Evolutionary conservation across 2,797 vertebrate species (phyloP).

Genomic region (Chlorospingus semifuscus): DNA sequence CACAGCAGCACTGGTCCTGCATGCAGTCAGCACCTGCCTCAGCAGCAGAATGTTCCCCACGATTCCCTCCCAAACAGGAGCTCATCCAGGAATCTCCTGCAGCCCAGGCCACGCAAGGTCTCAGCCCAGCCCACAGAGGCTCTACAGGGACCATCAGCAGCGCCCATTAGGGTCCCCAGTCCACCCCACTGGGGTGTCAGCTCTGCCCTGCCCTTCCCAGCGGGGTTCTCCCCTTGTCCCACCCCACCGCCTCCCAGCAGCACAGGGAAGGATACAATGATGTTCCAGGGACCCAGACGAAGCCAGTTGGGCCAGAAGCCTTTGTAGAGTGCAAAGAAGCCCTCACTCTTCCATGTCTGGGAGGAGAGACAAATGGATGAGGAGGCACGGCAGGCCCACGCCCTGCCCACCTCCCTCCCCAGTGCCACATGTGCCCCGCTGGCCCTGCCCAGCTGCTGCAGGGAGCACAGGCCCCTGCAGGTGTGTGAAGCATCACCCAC

Average conservation of each 20-base stretch:
- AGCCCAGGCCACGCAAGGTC: neutral
- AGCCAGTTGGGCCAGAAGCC: constrained; percentile 99
- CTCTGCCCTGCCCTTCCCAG: neutral
- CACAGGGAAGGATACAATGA: constrained; percentile 92
- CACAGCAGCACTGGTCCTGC: neutral
- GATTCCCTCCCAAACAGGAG: neutral
- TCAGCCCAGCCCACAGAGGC: neutral
- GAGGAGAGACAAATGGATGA: neutral
- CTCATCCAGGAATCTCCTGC: neutral
- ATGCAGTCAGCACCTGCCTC: neutral
- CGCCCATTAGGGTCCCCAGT: neutral
- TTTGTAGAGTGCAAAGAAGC: constrained; percentile 96
- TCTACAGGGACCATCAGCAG: neutral
- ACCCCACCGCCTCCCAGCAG: neutral
- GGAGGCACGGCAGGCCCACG: fast-evolving
- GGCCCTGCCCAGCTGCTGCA: neutral
- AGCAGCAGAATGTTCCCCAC: neutral
- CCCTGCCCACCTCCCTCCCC: neutral
- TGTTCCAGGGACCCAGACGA: constrained; percentile 96
- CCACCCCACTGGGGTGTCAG: fast-evolving
- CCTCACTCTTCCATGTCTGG: constrained; percentile 93
- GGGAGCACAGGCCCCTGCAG: neutral
- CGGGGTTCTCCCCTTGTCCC: neutral
- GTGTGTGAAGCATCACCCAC: neutral
- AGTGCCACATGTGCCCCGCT: fast-evolving